Conservation (phyloP, 2,797 vertebrate species). For the Chromobotia macracanthus region DNA sequence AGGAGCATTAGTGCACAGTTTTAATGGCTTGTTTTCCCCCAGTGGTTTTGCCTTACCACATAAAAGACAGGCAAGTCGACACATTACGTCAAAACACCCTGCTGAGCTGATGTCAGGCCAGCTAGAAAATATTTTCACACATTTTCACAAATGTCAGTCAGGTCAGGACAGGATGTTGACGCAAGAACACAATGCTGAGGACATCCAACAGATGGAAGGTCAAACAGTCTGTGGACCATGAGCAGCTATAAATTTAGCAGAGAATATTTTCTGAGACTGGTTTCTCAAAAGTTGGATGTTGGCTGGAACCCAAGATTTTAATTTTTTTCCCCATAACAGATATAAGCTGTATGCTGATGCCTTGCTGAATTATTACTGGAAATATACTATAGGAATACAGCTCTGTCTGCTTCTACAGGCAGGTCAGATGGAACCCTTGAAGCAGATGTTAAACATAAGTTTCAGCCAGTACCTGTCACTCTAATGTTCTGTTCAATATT, state of each 20-base stretch:
- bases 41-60: background rate
- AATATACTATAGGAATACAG: slow-evolving; percentile 12
- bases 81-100: background rate
- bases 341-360: background rate
- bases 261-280: background rate
- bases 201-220: background rate
- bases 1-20: background rate
- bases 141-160: background rate
- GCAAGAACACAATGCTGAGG: background rate
- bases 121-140: slow-evolving; percentile 1
- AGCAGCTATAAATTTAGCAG: background rate
- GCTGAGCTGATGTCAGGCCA: slow-evolving; percentile 13
- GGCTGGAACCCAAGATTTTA: no score
- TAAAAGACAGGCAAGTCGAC: background rate
- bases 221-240: background rate
- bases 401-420: background rate
- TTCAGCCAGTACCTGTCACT: background rate
- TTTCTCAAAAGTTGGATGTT: background rate
- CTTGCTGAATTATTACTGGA: slow-evolving; percentile 3
- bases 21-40: slow-evolving; percentile 10
- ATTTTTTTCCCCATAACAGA: background rate
- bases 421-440: slow-evolving; percentile 8
- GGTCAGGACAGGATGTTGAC: background rate
- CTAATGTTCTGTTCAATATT: background rate
- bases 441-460: slow-evolving; percentile 22